Evolutionary conservation across 1,140 invertebrate species (phyloP).

Genomic region (Leptestheria dahalacensis): DNA sequence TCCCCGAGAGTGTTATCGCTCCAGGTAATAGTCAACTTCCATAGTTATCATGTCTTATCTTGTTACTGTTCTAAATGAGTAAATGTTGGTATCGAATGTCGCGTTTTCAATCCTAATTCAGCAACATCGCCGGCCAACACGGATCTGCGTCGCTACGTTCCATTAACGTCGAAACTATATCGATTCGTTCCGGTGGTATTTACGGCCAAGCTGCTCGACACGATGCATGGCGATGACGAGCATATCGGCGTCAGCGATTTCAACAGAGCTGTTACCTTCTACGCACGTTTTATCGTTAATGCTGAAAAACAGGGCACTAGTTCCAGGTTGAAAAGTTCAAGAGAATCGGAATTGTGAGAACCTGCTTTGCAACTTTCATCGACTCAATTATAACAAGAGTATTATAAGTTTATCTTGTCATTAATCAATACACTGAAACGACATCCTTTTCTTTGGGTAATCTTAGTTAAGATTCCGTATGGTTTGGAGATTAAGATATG

Average conservation of each 20-base stretch:
- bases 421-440: no score
- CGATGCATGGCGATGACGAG: conserved; percentile 40
- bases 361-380: no score
- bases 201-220: conserved; percentile 26
- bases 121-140: conserved; percentile 37
- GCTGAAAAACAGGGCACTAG: conserved; percentile 25
- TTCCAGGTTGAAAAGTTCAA: background rate
- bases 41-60: no score
- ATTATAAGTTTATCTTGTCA: no score
- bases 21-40: conserved; percentile 29
- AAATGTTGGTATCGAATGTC: background rate
- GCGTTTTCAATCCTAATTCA: conserved; percentile 22
- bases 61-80: background rate
- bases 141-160: conserved; percentile 36
- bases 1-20: conserved; percentile 29
- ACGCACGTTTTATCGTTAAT: conserved; percentile 36
- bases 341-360: background rate
- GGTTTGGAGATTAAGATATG: no score
- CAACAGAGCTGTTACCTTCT: conserved; percentile 36
- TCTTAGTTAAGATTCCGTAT: no score
- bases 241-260: conserved; percentile 35
- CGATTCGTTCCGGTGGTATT: conserved; percentile 35
- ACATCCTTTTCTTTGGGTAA: no score
- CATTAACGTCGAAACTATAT: conserved; percentile 35
- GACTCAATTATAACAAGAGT: no score